phyloP scores from a whole-genome alignment of 2,113 vertebrate species.

The Pedionomus torquatus region DNA sequence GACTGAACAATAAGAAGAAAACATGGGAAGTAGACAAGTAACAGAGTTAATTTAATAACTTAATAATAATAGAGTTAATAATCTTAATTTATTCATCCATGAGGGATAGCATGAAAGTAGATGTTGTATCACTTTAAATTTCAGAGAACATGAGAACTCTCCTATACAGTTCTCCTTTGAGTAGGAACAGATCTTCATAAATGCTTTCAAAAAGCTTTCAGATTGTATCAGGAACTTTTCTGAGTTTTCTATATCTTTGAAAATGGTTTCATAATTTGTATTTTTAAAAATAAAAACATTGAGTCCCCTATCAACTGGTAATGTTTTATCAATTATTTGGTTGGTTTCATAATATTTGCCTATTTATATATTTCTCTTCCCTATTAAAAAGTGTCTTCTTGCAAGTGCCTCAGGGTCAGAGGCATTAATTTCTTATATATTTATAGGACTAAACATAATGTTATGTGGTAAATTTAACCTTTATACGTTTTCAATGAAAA shows the following conservation, averaged over 20 bases:
- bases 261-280: not conserved
- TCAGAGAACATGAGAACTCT: not conserved
- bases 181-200: not conserved
- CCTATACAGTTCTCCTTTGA: not conserved
- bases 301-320: not conserved
- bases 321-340: not conserved
- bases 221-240: not conserved
- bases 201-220: not conserved
- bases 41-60: too few relatives aligned
- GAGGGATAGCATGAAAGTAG: not conserved
- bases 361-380: not conserved
- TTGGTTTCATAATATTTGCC: not conserved
- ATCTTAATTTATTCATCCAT: not conserved
- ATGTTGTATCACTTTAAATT: not conserved
- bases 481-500: not conserved
- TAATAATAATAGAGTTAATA: too few relatives aligned
- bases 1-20: not conserved
- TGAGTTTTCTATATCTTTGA: not conserved
- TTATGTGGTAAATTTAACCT: not conserved
- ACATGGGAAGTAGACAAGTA: not conserved
- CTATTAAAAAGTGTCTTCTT: not conserved
- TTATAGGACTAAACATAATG: not conserved
- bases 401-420: not conserved
- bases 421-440: not conserved
- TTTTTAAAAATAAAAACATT: not conserved